Evolutionary conservation across 2,888 invertebrate genomes (phyloP), one percentile per base, ranked within the genome.

Genomic region (Heliothis peltigera): DNA sequence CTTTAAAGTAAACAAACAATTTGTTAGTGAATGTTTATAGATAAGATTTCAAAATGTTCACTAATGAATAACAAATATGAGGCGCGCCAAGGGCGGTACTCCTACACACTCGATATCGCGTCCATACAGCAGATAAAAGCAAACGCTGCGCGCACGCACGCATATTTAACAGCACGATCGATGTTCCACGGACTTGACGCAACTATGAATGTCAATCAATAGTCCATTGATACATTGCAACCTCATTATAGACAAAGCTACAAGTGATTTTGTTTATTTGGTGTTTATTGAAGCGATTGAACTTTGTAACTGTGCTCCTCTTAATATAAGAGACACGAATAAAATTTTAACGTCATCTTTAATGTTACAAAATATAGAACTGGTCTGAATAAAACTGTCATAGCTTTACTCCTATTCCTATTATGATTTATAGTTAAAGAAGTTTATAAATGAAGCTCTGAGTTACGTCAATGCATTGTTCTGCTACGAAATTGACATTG

Each of bases 51-150:
- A 73, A 79, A 80, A 80, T 78, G 70, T 64, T 83, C 64, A 80
- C 64, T 81, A 83, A 81, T 79, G 80, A 79, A 81, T 75, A 81
- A 74, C 80, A 77, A 83, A 82, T 76, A 80, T 57, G 68, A 82
- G 81, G 79, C 75, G 75, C 78, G 68, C 82, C 86, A 87, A 86
- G 84, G 85, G 86, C 87, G 84, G 80, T 84, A 82, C 83, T 80
- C 84, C 84, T 81, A 84, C 86, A 78, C 63, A 76, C 60, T 78
- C 74, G 71, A 75, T 80, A 84, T 77, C 79, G 63, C 77, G 77
- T 82, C 72, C 61, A 70, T 77, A 72, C 76, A 64, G 67, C 68
- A 78, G 75, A 81, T 84, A 83, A 78, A 83, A 83, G 77, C 39
- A 68, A 77, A 63, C 54, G 58, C 52, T 70, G 75, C 71, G 75